Percentiles rank a stretch among this genome's conserved stretches.
These are phyloP conservation scores for Lamprologus tigripictilis DNA, from an alignment of 2,113 vertebrate genomes.

Conservation along the genomic window DNA sequence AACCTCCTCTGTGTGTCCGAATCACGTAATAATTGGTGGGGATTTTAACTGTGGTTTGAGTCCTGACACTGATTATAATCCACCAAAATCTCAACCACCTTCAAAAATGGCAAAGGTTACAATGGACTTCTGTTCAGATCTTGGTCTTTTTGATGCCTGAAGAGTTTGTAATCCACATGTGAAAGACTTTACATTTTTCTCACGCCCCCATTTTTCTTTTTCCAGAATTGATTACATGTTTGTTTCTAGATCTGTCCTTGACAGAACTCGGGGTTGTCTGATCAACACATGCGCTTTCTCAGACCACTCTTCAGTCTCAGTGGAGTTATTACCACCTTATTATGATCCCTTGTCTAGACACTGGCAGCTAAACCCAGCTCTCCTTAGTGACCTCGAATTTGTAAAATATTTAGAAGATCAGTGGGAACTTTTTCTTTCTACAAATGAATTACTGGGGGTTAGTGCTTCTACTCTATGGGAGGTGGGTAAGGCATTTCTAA, in stretches of 20 bases:
- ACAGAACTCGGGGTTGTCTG: fast-evolving
- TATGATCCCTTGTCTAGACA: too few species aligned
- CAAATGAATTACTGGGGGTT: too few species aligned
- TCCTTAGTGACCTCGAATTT: fast-evolving
- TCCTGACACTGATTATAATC: neutral
- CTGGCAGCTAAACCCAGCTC: too few species aligned
- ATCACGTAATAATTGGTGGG: neutral
- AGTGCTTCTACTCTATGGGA: too few species aligned
- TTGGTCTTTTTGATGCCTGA: fast-evolving
- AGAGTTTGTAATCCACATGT: neutral
- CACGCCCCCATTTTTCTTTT: fast-evolving
- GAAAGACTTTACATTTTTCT: neutral
- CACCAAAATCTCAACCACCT: neutral
- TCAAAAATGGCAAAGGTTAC: fast-evolving
- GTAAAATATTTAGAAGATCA: too few species aligned
- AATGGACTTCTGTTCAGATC: fast-evolving
- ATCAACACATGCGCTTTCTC: fast-evolving
- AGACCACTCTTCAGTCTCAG: fast-evolving
- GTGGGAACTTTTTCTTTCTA: too few species aligned
- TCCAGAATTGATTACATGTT: neutral
- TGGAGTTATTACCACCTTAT: too few species aligned
- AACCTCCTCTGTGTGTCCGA: neutral
- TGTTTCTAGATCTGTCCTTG: neutral
- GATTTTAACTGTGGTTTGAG: neutral
- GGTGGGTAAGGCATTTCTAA: fast-evolving